Base-by-base conservation (phyloP, 2,113 vertebrate species). In the Struthidea cinerea region DNA sequence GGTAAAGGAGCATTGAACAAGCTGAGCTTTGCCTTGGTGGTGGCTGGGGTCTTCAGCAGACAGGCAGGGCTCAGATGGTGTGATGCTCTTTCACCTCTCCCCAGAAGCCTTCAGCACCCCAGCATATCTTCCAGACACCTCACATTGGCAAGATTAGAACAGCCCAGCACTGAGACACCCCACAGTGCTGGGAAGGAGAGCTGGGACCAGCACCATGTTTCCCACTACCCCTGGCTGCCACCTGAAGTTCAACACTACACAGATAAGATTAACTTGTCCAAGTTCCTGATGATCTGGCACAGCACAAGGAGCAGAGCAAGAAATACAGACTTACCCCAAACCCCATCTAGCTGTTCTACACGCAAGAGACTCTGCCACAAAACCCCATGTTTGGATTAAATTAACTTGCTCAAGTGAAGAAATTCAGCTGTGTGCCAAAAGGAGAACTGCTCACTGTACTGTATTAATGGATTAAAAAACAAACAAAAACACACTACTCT, bases 401-500 rank as follows among this genome's bases (percentile, higher is more conserved):
- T 87, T 71, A 92, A 92, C 64, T 83, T 84, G 46, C 61, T 80
- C 49, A 85, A 83, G 84, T 82, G 84, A 93, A 93, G 56, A 93
- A 87, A 67, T 93, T 89, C 63, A 92, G 63, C 87, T 56, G 41
- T 0, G 0, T 39, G 78, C 71, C 68, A 82, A 84, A 84, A 87
- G 33, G 64, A 94, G 23, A 70, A 87, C 41, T 10, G 9, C 52
- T 80, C 69, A 71, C 63, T 93, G 67, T 78, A 85, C 57, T 69
- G 77, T 92, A 84, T 89, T 91, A 95, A 89, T 7, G 16, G 87
- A 94, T 96, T 93, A 94, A 96, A 96, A 80, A 13, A 0, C 84
- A 93, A 71, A 5, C 77, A 87, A 61, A 91, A 23, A 7, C 46
- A 67, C 68, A 44, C 32, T 4, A 4, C 50, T 87, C 46, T 78